phyloP scores from a whole-genome alignment of 1,140 invertebrate species.

The Drosophila busckii region DNA sequence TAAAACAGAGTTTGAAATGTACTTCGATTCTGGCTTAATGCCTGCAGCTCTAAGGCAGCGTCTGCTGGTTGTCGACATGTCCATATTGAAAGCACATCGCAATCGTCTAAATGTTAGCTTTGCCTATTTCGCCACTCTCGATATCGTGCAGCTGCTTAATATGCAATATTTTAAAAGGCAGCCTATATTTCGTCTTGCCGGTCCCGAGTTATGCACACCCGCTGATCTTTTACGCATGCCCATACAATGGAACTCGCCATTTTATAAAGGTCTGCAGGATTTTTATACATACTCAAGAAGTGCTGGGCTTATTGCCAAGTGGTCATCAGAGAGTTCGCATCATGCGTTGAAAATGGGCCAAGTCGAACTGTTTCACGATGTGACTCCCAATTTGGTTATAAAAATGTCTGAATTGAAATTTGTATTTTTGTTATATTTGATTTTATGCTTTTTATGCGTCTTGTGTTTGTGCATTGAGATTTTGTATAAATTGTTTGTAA shows the following conservation, averaged over 20 bases:
- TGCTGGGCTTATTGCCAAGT: too few relatives aligned
- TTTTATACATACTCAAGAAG: too few relatives aligned
- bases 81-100: conserved; percentile 28
- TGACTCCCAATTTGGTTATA: too few relatives aligned
- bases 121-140: conserved; percentile 42
- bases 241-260: conserved; percentile 27
- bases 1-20: conserved; percentile 37
- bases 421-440: too few relatives aligned
- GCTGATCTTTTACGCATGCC: conserved; percentile 14
- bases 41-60: conserved; percentile 16
- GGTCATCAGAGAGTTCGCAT: too few relatives aligned
- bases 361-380: too few relatives aligned
- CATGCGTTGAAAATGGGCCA: too few relatives aligned
- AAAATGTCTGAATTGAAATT: too few relatives aligned
- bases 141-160: background rate
- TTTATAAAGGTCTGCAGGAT: conserved; percentile 8
- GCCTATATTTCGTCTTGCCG: conserved; percentile 1
- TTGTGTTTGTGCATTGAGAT: too few relatives aligned
- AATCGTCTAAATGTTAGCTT: conserved; percentile 35
- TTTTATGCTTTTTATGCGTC: too few relatives aligned
- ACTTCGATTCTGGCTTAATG: conserved; percentile 20
- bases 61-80: conserved; percentile 32
- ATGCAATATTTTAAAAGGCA: conserved; percentile 4
- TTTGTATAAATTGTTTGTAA: too few relatives aligned
- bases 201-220: conserved; percentile 34